A percentile compares a stretch with the other conserved stretches of the same genome.
Conservation (phyloP, 2,888 invertebrate species). For the Coenonympha glycerion region DNA sequence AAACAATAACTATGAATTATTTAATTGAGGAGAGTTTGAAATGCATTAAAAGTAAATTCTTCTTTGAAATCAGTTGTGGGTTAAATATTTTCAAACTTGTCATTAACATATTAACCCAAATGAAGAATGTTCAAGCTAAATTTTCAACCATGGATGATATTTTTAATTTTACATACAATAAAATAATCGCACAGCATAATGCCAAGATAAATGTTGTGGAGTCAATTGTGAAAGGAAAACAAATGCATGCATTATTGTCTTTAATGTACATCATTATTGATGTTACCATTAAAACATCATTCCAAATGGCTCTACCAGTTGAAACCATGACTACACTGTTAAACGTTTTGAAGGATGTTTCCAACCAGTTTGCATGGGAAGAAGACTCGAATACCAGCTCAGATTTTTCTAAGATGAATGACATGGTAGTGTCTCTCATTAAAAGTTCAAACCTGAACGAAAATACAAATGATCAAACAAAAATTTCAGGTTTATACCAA, state of each 20-base stretch:
- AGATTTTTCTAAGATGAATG: slow-evolving; percentile 86
- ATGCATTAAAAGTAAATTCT: slow-evolving; percentile 75
- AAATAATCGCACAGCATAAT: slow-evolving; percentile 41
- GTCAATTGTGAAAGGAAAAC: slow-evolving; percentile 67
- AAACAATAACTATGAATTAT: slow-evolving; percentile 39
- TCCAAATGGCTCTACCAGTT: slow-evolving; percentile 37
- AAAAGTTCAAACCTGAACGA: slow-evolving; percentile 48
- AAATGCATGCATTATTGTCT: slow-evolving; percentile 68
- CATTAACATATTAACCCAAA: slow-evolving; percentile 46
- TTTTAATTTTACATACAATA: slow-evolving; percentile 50
- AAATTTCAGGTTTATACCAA: slow-evolving; percentile 79
- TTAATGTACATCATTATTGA: slow-evolving; percentile 52
- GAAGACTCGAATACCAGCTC: slow-evolving; percentile 63
- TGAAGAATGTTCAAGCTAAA: slow-evolving; percentile 32
- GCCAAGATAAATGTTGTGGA: slow-evolving; percentile 60
- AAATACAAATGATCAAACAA: slow-evolving; percentile 51
- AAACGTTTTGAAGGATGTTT: slow-evolving; percentile 44
- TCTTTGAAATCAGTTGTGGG: slow-evolving; percentile 78
- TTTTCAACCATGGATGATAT: slow-evolving; percentile 49
- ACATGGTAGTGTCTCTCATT: slow-evolving; percentile 79
- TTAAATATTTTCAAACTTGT: slow-evolving; percentile 73
- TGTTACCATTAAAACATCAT: slow-evolving; percentile 38
- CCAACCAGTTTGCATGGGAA: slow-evolving; percentile 60
- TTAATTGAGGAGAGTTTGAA: slow-evolving; percentile 56
- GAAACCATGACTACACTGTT: slow-evolving; percentile 39